Evolutionary conservation across 1,140 invertebrate genomes (phyloP).

Genomic region (Agrypnia vestita): DNA sequence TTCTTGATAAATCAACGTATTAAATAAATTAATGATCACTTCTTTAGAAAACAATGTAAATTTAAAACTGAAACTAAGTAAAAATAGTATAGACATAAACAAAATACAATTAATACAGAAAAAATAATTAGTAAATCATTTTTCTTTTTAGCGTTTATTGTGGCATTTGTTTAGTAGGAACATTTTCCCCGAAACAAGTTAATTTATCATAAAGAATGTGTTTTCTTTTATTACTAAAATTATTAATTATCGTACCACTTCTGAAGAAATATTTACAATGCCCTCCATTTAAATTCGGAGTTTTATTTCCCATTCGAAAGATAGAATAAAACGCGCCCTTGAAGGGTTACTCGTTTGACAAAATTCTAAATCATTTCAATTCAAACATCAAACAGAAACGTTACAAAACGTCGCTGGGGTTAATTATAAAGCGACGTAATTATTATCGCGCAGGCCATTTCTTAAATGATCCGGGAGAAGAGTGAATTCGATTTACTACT

Average conservation of each 20-base stretch:
- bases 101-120: no score
- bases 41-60: no score
- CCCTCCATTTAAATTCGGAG: neutral
- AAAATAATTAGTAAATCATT: no score
- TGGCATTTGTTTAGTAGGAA: neutral
- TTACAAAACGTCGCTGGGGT: neutral
- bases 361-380: slow-evolving; percentile 1
- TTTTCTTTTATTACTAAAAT: neutral
- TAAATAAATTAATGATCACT: no score
- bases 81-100: no score
- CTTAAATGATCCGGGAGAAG: no score
- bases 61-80: no score
- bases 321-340: neutral
- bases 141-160: neutral
- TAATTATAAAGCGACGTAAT: neutral
- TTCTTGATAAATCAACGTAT: no score
- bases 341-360: neutral
- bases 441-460: no score
- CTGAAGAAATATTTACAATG: neutral
- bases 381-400: neutral
- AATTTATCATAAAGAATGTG: neutral
- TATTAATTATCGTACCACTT: neutral
- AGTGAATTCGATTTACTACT: no score
- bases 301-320: neutral
- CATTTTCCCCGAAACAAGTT: neutral